Evolutionary conservation across 2,113 vertebrate species (phyloP).

Genomic region (Boleophthalmus pectinirostris): DNA sequence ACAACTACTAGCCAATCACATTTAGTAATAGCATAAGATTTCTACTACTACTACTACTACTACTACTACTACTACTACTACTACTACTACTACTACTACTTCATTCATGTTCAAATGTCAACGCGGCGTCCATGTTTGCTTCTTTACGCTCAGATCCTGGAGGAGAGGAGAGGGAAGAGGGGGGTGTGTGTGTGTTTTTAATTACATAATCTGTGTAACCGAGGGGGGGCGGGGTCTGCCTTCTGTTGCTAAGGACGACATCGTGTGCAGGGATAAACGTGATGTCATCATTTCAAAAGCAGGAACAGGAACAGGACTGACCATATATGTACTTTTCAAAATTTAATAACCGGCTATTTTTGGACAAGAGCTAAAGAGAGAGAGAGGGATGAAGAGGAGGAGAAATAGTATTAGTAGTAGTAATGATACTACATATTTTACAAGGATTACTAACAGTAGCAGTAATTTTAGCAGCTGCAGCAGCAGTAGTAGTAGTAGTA

Average conservation of each 20-base stretch:
- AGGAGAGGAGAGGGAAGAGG: not conserved
- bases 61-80: too few species aligned
- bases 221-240: not conserved
- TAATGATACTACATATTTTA: too few species aligned
- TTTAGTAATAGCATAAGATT: too few species aligned
- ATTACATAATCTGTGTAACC: slow-evolving; percentile 8
- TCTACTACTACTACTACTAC: too few species aligned
- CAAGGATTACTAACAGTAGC: too few species aligned
- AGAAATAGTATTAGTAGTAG: not conserved
- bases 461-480: not conserved
- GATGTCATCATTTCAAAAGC: not conserved
- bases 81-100: too few species aligned
- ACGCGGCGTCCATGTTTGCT: not conserved
- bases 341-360: not conserved
- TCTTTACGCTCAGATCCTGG: not conserved
- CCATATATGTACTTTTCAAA: not conserved
- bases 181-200: not conserved
- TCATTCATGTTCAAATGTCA: not conserved
- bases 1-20: too few species aligned
- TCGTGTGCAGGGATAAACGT: not conserved
- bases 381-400: too few species aligned
- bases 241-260: slow-evolving; percentile 3
- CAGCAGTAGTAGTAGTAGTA: too few species aligned
- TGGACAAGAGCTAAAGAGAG: not conserved
- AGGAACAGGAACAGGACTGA: not conserved